Evolutionary conservation across 2,888 invertebrate genomes (phyloP).

Genomic region (Loripinus fragilis): DNA sequence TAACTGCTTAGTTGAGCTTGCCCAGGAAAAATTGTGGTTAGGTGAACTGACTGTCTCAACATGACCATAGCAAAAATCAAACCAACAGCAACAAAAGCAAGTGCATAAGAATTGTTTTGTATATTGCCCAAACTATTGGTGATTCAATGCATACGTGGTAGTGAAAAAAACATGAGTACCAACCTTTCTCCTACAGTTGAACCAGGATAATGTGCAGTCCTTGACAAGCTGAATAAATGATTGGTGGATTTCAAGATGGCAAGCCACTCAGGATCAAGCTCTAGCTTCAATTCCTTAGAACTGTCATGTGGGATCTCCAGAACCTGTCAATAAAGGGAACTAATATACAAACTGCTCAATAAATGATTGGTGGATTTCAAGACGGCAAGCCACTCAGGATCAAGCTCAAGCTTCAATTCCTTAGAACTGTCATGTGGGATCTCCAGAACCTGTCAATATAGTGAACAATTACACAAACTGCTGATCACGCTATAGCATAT

Average conservation of each 20-base stretch:
- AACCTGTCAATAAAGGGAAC: constrained; percentile 61
- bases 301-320: constrained; percentile 87
- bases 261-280: constrained; percentile 95
- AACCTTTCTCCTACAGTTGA: constrained; percentile 89
- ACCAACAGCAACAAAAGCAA: no score
- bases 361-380: constrained; percentile 95
- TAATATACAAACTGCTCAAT: constrained; percentile 84
- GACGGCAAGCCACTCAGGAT: constrained; percentile 97
- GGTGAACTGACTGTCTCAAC: no score
- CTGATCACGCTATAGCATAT: no score
- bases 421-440: constrained; percentile 85
- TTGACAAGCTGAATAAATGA: constrained; percentile 91
- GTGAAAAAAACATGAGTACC: background rate
- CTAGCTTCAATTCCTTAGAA: constrained; percentile 72
- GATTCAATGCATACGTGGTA: no score
- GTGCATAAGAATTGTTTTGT: no score
- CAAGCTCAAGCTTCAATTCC: constrained; percentile 84
- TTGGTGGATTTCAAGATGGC: constrained; percentile 94
- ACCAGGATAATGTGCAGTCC: constrained; percentile 89
- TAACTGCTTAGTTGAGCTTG: no score
- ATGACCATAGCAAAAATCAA: no score
- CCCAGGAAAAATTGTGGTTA: no score
- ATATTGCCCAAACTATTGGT: no score
- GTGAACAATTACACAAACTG: no score
- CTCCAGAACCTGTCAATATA: constrained; percentile 86